Conservation (phyloP, 2,888 invertebrate species). For the Trachelus stipa region DNA sequence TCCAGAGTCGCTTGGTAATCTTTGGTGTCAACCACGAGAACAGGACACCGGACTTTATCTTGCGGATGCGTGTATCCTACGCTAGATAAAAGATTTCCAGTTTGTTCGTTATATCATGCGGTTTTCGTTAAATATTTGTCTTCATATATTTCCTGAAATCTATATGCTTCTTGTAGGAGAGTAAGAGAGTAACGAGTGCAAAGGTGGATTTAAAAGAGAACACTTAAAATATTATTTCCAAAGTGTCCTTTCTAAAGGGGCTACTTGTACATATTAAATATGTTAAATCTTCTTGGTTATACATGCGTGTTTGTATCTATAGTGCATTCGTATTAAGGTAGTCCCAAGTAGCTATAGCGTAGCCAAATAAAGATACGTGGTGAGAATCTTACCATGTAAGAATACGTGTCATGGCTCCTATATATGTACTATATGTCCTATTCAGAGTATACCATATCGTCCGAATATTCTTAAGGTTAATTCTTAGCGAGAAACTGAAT, state of each 20-base stretch:
- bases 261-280: not conserved
- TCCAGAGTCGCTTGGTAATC: no score
- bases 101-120: not conserved
- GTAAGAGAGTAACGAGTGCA: not conserved
- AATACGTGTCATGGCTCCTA: slow-evolving; percentile 46
- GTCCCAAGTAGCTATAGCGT: slow-evolving; percentile 15
- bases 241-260: not conserved
- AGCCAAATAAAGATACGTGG: slow-evolving; percentile 43
- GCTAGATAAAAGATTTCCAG: slow-evolving; percentile 30
- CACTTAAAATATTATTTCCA: not conserved
- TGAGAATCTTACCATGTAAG: slow-evolving; percentile 43
- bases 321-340: not conserved
- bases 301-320: not conserved
- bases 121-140: not conserved
- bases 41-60: slow-evolving; percentile 34
- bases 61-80: slow-evolving; percentile 43
- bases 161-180: not conserved
- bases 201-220: not conserved
- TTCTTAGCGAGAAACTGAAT: not conserved
- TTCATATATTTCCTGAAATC: not conserved
- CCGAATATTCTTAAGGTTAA: not conserved
- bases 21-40: no score
- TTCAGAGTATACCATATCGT: not conserved
- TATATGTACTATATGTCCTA: not conserved
- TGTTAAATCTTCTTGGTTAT: not conserved